Evolutionary conservation across 2,113 vertebrate genomes (phyloP).

Genomic region (Monopterus albus): DNA sequence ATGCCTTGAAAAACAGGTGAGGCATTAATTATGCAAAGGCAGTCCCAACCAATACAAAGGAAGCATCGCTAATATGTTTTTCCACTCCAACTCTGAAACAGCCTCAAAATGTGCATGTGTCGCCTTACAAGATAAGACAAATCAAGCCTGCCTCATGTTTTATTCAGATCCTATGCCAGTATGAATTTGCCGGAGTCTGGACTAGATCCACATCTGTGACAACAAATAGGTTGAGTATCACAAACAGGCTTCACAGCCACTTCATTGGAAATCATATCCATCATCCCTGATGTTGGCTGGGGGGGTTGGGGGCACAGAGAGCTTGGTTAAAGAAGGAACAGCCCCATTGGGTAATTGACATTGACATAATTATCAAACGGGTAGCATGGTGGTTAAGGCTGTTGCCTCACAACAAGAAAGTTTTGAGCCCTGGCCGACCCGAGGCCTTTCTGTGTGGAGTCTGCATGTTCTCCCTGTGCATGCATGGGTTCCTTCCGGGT

Average conservation of each 20-base stretch:
- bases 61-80: conserved; percentile 21
- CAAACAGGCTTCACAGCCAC: not conserved
- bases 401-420: too few species aligned
- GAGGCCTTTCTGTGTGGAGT: too few species aligned
- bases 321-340: conserved; percentile 57
- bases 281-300: conserved; percentile 37
- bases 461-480: too few species aligned
- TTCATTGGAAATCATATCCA: conserved; percentile 58
- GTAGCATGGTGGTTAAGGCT: too few species aligned
- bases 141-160: conserved; percentile 54
- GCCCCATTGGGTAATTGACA: conserved; percentile 53
- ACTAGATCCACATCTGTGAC: conserved; percentile 53
- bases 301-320: conserved; percentile 32
- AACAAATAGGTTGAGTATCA: conserved; percentile 19
- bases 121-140: conserved; percentile 36
- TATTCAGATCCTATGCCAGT: conserved; percentile 31
- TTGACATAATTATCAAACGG: too few species aligned
- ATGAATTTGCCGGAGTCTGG: conserved; percentile 20
- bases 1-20: conserved; percentile 16
- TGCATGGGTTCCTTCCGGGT: too few species aligned
- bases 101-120: conserved; percentile 1
- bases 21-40: conserved; percentile 39
- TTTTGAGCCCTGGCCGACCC: too few species aligned
- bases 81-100: not conserved
- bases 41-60: conserved; percentile 2